Conservation (phyloP, 1,140 invertebrate species). For the Halesus radiatus region DNA sequence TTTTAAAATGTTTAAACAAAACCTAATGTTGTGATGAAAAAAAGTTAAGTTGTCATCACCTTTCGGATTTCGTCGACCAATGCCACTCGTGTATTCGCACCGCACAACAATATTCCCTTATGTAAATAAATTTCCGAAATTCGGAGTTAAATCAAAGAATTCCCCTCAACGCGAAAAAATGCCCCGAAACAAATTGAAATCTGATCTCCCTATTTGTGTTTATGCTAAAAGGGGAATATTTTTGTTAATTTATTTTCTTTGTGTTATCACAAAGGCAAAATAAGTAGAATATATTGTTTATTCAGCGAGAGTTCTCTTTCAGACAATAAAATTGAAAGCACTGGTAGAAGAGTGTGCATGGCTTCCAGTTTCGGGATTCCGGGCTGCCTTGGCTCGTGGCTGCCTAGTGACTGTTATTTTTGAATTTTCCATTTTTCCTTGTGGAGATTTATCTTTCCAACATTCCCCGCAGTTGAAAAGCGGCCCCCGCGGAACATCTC, state of each 20-base stretch:
- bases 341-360: neutral
- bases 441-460: neutral
- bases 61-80: too few relatives aligned
- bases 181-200: neutral
- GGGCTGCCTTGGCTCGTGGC: too few relatives aligned
- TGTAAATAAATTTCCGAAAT: too few relatives aligned
- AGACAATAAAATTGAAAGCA: slow-evolving; percentile 3
- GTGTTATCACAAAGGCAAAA: slow-evolving; percentile 12
- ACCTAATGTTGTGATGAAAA: too few relatives aligned
- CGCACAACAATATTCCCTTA: too few relatives aligned
- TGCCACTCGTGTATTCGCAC: too few relatives aligned
- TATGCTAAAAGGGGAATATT: neutral
- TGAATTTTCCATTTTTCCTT: neutral
- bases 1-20: too few relatives aligned
- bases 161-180: neutral
- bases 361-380: neutral
- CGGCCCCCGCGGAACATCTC: neutral
- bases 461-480: neutral
- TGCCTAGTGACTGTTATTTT: neutral
- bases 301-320: neutral
- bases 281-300: slow-evolving; percentile 18
- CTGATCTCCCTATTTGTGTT: slow-evolving; percentile 20
- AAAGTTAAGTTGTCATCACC: too few relatives aligned
- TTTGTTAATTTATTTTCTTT: slow-evolving; percentile 24
- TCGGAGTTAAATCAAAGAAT: too few relatives aligned